These are phyloP conservation scores for Fratercula arctica DNA, from an alignment of 2,797 vertebrate species.

Conservation along the genomic window DNA sequence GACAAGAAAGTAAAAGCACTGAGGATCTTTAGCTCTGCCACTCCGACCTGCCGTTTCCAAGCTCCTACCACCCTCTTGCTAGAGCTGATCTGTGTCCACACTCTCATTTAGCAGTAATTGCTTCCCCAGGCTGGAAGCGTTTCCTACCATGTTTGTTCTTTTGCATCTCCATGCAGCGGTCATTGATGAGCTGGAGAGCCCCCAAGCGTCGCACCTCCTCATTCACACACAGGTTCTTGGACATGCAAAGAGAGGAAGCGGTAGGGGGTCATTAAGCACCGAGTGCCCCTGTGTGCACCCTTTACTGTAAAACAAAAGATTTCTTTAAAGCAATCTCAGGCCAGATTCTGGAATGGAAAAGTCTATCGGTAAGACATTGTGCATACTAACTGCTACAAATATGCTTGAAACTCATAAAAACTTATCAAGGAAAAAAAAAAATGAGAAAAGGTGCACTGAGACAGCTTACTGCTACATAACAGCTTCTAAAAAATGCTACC, in stretches of 20 bases:
- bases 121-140: neutral
- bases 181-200: slow-evolving; percentile 89
- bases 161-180: slow-evolving; percentile 95
- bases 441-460: neutral
- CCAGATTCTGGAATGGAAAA: neutral
- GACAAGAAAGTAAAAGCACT: neutral
- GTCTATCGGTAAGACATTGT: neutral
- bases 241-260: neutral
- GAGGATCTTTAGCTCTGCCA: neutral
- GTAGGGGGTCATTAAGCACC: neutral
- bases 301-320: neutral
- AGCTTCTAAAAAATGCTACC: neutral
- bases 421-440: neutral
- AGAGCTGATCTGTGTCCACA: neutral
- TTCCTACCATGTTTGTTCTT: slow-evolving; percentile 88
- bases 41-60: neutral
- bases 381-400: neutral
- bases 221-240: slow-evolving; percentile 92
- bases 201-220: slow-evolving; percentile 86
- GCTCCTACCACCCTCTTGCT: neutral
- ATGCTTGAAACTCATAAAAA: neutral
- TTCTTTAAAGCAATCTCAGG: neutral
- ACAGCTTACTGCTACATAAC: neutral
- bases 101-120: neutral
- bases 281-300: neutral